A percentile compares a stretch with the other conserved stretches of the same genome.
Evolutionary conservation across 2,888 invertebrate genomes (phyloP).

Genomic region (Drosophila paranaensis): DNA sequence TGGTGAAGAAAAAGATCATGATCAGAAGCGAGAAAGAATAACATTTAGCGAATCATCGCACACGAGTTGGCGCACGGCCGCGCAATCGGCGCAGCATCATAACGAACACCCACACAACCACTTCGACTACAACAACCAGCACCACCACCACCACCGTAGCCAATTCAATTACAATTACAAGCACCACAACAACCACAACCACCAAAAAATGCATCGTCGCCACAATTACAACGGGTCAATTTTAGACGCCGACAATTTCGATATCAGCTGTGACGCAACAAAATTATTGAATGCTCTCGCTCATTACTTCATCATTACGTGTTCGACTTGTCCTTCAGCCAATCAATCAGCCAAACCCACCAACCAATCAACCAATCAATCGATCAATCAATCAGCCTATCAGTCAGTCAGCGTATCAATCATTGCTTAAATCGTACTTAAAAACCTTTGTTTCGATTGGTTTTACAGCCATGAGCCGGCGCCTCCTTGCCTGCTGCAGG

Average conservation of each 20-base stretch:
- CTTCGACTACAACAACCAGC: conserved; percentile 7
- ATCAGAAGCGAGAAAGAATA: conserved; percentile 84
- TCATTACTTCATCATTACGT: conserved; percentile 53
- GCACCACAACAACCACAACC: conserved; percentile 29
- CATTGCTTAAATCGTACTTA: conserved; percentile 68
- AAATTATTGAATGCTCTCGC: conserved; percentile 22
- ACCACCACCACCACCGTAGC: conserved; percentile 34
- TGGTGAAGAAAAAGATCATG: conserved; percentile 85
- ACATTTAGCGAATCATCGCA: conserved; percentile 64
- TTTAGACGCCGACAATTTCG: conserved; percentile 34
- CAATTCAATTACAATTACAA: conserved; percentile 43
- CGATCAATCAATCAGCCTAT: conserved; percentile 6
- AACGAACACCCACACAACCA: conserved; percentile 39
- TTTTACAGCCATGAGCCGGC: conserved; percentile 72
- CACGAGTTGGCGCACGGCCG: conserved; percentile 42
- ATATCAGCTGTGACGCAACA: conserved; percentile 23
- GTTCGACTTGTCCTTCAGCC: conserved; percentile 31
- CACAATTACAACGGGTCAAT: conserved; percentile 39
- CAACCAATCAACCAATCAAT: conserved; percentile 10
- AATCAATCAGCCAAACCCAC: conserved; percentile 28
- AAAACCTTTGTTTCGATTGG: conserved; percentile 68
- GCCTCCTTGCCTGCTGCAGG: conserved; percentile 35
- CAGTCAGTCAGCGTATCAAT: conserved; percentile 37
- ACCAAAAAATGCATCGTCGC: conserved; percentile 53
- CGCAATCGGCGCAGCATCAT: conserved; percentile 64